Evolutionary conservation across 2,797 vertebrate species (phyloP).

Genomic region (Liparis tanakae): DNA sequence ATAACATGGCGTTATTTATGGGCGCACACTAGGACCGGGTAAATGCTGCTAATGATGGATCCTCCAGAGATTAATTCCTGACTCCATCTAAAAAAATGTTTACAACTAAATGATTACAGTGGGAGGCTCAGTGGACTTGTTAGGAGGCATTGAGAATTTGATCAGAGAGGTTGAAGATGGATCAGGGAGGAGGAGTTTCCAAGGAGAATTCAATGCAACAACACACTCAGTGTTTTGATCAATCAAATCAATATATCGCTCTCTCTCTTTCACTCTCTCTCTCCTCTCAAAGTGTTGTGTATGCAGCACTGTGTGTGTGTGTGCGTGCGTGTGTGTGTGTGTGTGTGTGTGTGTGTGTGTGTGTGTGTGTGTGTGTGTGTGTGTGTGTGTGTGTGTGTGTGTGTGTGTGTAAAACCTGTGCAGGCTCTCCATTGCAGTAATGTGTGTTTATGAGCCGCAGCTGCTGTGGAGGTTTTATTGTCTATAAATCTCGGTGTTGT

Average conservation of each 20-base stretch:
- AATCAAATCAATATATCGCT: no score
- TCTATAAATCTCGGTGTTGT: neutral
- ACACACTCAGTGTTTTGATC: neutral
- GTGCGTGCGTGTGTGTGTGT: no score
- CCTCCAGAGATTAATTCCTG: neutral
- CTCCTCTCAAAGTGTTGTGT: neutral
- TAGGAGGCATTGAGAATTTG: neutral
- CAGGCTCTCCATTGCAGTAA: neutral
- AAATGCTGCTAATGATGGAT: neutral
- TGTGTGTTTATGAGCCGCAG: neutral
- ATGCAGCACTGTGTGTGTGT: neutral
- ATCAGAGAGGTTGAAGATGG: neutral
- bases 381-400: no score
- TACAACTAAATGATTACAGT: neutral
- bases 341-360: no score
- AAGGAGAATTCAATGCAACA: neutral
- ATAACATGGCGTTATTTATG: neutral
- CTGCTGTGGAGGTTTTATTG: constrained; percentile 1
- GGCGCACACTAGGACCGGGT: neutral
- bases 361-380: no score
- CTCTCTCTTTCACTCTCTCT: no score
- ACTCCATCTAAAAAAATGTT: neutral
- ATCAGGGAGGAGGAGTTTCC: neutral
- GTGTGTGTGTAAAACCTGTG: neutral
- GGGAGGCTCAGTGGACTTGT: neutral